phyloP scores from a whole-genome alignment of 1,140 invertebrate genomes.

The Homalodisca vitripennis region DNA sequence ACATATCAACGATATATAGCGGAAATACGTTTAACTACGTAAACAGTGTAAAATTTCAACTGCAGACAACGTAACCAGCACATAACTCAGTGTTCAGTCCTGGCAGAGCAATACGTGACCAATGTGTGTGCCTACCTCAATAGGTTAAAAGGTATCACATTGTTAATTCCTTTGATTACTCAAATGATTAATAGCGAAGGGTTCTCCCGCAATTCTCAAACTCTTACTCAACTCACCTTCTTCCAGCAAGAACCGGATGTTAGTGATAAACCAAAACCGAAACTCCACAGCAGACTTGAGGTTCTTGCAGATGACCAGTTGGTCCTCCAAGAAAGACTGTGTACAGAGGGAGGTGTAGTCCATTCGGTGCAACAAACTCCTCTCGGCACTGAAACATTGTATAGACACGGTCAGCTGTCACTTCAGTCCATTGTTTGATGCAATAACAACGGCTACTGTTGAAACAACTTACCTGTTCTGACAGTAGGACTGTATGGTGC shows the following conservation, averaged over 20 bases:
- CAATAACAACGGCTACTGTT: neutral
- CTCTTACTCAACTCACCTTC: too few relatives aligned
- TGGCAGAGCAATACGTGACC: too few relatives aligned
- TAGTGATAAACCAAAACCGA: conserved; percentile 72
- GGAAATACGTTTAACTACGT: too few relatives aligned
- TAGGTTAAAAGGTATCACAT: too few relatives aligned
- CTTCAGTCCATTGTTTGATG: neutral
- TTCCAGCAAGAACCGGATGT: conserved; percentile 70
- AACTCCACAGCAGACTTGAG: conserved; percentile 72
- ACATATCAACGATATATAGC: too few relatives aligned
- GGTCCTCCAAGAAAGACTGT: conserved; percentile 74
- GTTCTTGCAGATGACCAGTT: conserved; percentile 65
- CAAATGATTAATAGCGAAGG: too few relatives aligned
- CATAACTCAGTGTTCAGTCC: too few relatives aligned
- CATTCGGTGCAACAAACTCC: neutral
- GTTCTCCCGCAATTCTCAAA: too few relatives aligned
- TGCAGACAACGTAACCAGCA: too few relatives aligned
- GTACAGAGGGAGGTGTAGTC: conserved; percentile 47
- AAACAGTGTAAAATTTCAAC: too few relatives aligned
- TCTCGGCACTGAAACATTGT: neutral
- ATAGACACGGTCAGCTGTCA: neutral
- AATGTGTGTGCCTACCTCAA: too few relatives aligned
- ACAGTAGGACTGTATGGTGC: conserved; percentile 35
- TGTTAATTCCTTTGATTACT: too few relatives aligned
- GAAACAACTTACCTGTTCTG: conserved; percentile 31